Percentiles rank a stretch among this genome's conserved stretches.
Conservation (phyloP, 2,888 invertebrate genomes). For the Meliscaeva auricollis region DNA sequence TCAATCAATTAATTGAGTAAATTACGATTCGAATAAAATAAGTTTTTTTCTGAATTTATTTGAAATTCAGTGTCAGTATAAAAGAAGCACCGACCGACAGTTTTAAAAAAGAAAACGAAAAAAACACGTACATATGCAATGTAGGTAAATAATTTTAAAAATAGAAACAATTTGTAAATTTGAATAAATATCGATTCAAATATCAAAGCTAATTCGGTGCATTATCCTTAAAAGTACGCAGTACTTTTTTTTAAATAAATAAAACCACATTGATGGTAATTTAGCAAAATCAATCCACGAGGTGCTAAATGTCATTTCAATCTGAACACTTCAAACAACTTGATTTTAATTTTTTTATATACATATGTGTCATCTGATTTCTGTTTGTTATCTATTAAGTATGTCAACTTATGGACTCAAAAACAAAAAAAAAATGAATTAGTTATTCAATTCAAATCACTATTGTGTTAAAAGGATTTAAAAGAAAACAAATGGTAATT, state of each 20-base stretch:
- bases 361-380: no score
- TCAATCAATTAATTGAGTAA: constrained; percentile 23
- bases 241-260: not conserved
- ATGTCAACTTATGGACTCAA: no score
- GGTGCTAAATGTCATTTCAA: no score
- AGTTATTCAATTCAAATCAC: no score
- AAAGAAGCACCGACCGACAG: not conserved
- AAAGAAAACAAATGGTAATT: no score
- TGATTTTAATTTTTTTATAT: no score
- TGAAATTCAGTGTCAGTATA: not conserved
- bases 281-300: not conserved
- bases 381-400: no score
- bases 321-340: no score
- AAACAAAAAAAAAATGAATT: no score
- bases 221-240: not conserved
- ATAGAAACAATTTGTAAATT: not conserved
- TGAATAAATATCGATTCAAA: not conserved
- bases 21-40: not conserved
- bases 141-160: not conserved
- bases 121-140: no score
- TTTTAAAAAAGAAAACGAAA: not conserved
- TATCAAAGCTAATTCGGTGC: not conserved
- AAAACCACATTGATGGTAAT: not conserved
- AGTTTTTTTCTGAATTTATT: constrained; percentile 6
- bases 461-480: no score